Evolutionary conservation across 2,888 invertebrate genomes (phyloP).

Genomic region (Priocnemis perturbator): DNA sequence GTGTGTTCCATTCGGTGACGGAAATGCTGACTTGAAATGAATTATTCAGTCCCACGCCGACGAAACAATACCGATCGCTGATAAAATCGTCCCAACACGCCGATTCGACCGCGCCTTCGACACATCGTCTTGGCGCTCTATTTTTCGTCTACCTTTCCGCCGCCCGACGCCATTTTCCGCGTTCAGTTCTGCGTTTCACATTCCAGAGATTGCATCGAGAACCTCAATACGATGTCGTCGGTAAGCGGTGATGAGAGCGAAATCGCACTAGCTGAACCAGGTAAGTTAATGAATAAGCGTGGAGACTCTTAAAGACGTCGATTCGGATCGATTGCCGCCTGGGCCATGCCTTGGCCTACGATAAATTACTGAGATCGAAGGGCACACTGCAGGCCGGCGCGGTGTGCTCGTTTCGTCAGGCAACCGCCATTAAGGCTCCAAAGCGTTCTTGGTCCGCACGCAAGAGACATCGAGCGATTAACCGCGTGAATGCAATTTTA

Average conservation of each 20-base stretch:
- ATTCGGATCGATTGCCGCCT: background rate
- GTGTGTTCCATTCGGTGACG: too few relatives aligned
- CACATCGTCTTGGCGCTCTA: too few relatives aligned
- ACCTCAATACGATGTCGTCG: constrained; percentile 65
- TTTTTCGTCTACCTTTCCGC: constrained; percentile 1
- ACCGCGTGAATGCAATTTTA: background rate
- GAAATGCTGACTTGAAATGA: too few relatives aligned
- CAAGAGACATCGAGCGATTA: constrained; percentile 56
- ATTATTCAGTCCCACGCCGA: too few relatives aligned
- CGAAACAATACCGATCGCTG: constrained; percentile 10
- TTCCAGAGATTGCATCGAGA: constrained; percentile 31
- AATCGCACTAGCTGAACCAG: constrained; percentile 63
- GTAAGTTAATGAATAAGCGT: constrained; percentile 46
- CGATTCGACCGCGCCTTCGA: too few relatives aligned
- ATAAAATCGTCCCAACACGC: constrained; percentile 11
- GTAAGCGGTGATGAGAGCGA: constrained; percentile 71
- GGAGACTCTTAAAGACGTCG: background rate
- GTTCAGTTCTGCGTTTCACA: constrained; percentile 48
- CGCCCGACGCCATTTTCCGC: constrained; percentile 44
- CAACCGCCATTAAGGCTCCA: constrained; percentile 63
- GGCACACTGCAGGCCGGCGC: constrained; percentile 6
- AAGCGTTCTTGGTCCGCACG: too few relatives aligned
- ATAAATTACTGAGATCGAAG: background rate
- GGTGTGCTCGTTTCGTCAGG: constrained; percentile 24
- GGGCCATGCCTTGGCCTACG: background rate